Conservation (phyloP, 1,140 invertebrate genomes). For the Sinonovacula constricta region DNA sequence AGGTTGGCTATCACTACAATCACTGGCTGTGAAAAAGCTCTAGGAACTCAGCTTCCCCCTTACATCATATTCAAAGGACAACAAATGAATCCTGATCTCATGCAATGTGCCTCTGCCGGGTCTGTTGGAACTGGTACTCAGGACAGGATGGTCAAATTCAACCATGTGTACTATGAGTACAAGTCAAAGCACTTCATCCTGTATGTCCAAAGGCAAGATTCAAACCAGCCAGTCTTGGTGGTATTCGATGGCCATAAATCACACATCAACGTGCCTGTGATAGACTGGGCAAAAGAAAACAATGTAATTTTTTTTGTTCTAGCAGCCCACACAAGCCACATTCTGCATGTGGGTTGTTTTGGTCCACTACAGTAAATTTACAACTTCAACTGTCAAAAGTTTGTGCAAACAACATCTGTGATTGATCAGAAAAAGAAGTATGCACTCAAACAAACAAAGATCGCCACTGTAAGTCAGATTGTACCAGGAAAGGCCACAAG, state of each 20-base stretch:
- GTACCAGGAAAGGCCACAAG: too few relatives aligned
- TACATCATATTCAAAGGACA: conserved; percentile 43
- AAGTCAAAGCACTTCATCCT: background rate
- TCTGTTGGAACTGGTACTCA: background rate
- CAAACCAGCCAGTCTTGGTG: background rate
- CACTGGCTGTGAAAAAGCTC: conserved; percentile 33
- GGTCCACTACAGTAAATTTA: conserved; percentile 31
- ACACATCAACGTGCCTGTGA: conserved; percentile 1
- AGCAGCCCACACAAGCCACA: conserved; percentile 6
- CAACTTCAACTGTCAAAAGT: conserved; percentile 26
- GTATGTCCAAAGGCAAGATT: background rate
- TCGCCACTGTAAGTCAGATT: too few relatives aligned
- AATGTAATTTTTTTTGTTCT: conserved; percentile 44
- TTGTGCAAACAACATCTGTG: conserved; percentile 21
- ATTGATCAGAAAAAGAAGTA: too few relatives aligned
- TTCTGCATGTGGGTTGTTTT: conserved; percentile 31
- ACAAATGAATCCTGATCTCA: conserved; percentile 14
- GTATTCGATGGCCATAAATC: conserved; percentile 11
- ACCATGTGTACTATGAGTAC: too few relatives aligned
- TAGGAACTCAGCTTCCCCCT: conserved; percentile 33
- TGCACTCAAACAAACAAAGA: too few relatives aligned
- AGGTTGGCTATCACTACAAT: conserved; percentile 14
- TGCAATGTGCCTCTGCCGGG: too few relatives aligned
- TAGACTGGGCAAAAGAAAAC: conserved; percentile 4
- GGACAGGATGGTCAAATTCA: conserved; percentile 19